These are phyloP conservation scores for Rhyacophila evoluta DNA, from an alignment of 2,888 invertebrate species.

Conservation along the genomic window DNA sequence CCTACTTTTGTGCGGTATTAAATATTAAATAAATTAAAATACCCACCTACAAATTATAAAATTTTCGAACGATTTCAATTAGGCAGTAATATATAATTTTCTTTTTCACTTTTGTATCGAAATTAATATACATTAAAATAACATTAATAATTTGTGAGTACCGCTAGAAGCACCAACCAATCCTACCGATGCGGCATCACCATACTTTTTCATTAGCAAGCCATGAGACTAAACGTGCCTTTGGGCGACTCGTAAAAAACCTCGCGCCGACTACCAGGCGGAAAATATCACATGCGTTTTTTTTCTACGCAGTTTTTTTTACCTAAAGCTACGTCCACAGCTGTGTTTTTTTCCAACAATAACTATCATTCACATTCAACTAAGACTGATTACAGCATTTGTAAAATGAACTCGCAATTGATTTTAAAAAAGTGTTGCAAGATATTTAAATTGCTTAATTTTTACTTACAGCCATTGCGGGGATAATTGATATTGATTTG, in stretches of 20 bases:
- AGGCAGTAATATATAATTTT: neutral
- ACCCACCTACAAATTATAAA: too few relatives aligned
- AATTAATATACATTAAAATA: slow-evolving; percentile 1
- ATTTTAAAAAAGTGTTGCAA: neutral
- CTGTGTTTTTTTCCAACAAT: neutral
- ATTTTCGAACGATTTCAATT: neutral
- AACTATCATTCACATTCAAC: neutral
- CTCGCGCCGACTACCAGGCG: slow-evolving; percentile 8
- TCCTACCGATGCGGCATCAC: neutral
- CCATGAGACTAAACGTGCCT: slow-evolving; percentile 22
- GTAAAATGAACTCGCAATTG: neutral
- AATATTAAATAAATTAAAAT: too few relatives aligned
- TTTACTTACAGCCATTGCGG: neutral
- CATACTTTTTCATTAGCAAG: slow-evolving; percentile 16
- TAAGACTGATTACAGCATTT: neutral
- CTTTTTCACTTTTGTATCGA: neutral
- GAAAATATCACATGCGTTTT: slow-evolving; percentile 17
- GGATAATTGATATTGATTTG: slow-evolving; percentile 11
- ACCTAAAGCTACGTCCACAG: neutral
- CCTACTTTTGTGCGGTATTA: too few relatives aligned
- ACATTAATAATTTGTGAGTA: neutral
- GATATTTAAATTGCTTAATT: slow-evolving; percentile 19
- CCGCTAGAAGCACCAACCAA: neutral
- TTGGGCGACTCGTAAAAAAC: slow-evolving; percentile 12
- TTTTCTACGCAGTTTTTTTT: neutral